phyloP scores from a whole-genome alignment of 2,888 invertebrate genomes.

The Euplexia lucipara region DNA sequence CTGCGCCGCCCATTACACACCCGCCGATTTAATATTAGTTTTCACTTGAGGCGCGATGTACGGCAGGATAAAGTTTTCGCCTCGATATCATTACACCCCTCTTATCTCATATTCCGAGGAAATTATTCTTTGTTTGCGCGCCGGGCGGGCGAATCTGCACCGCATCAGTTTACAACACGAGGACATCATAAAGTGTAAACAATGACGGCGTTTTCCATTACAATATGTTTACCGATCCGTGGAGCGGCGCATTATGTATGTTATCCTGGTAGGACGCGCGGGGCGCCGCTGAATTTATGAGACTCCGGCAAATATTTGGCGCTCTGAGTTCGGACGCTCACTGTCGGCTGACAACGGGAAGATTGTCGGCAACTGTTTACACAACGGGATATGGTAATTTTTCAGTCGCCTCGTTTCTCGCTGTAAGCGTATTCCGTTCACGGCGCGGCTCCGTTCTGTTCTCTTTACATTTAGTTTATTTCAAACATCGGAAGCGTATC shows the following conservation, averaged over 20 bases:
- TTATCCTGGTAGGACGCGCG: conserved; percentile 88
- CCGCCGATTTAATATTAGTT: conserved; percentile 63
- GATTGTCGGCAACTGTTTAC: conserved; percentile 88
- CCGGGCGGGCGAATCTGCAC: conserved; percentile 74
- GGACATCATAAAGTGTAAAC: conserved; percentile 91
- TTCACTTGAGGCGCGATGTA: conserved; percentile 56
- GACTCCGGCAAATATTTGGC: conserved; percentile 90
- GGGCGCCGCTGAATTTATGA: conserved; percentile 88
- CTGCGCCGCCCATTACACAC: conserved; percentile 62
- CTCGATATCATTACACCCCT: conserved; percentile 53
- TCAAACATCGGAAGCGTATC: conserved; percentile 75
- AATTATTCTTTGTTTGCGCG: conserved; percentile 71
- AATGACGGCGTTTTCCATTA: conserved; percentile 91
- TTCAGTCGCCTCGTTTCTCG: conserved; percentile 77
- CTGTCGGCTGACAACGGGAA: conserved; percentile 87
- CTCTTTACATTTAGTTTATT: conserved; percentile 72
- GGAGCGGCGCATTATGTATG: conserved; percentile 90
- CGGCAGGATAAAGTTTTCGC: conserved; percentile 59
- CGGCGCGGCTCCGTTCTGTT: conserved; percentile 73
- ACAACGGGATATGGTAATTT: conserved; percentile 87
- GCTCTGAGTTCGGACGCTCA: conserved; percentile 86
- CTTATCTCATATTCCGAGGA: conserved; percentile 61
- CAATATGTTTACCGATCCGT: conserved; percentile 91
- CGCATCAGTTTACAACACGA: conserved; percentile 86
- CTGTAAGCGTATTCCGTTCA: conserved; percentile 80